These are phyloP conservation scores for Cephalopholis sonnerati DNA, from an alignment of 2,113 vertebrate species.

Conservation along the genomic window DNA sequence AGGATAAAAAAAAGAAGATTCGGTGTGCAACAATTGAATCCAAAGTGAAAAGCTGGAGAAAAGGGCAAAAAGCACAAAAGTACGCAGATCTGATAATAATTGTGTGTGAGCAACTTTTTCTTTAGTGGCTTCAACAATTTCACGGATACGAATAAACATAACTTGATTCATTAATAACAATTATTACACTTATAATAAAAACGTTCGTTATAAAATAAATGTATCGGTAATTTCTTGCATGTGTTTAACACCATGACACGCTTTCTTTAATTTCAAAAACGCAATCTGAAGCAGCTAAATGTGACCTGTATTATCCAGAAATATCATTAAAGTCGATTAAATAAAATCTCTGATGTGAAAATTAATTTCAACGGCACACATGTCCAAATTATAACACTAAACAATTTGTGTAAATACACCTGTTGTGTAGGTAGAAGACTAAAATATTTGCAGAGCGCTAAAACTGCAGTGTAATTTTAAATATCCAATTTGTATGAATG, in stretches of 20 bases:
- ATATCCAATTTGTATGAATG: conserved; percentile 17
- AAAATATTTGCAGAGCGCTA: conserved; percentile 7
- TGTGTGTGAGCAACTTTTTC: conserved; percentile 1
- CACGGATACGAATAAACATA: background rate
- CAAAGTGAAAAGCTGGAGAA: conserved; percentile 6
- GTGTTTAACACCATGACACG: background rate
- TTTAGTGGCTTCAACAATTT: background rate
- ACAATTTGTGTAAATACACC: conserved; percentile 7
- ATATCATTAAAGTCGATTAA: background rate
- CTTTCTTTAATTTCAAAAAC: conserved; percentile 1
- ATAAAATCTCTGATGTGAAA: background rate
- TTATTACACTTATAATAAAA: background rate
- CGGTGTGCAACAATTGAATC: conserved; percentile 39
- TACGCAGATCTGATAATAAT: background rate
- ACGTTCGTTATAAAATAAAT: background rate
- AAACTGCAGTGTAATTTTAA: conserved; percentile 21
- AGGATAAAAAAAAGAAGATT: conserved; percentile 55
- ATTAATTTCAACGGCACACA: background rate
- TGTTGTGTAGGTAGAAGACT: conserved; percentile 31
- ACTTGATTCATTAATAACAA: background rate
- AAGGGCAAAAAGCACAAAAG: background rate
- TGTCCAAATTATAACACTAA: background rate
- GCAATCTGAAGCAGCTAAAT: conserved; percentile 5
- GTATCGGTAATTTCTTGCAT: background rate
- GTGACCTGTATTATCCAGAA: conserved; percentile 4